phyloP scores from a whole-genome alignment of 53 echinoderm and acorn worm species.

The Patiria pectinifera region DNA sequence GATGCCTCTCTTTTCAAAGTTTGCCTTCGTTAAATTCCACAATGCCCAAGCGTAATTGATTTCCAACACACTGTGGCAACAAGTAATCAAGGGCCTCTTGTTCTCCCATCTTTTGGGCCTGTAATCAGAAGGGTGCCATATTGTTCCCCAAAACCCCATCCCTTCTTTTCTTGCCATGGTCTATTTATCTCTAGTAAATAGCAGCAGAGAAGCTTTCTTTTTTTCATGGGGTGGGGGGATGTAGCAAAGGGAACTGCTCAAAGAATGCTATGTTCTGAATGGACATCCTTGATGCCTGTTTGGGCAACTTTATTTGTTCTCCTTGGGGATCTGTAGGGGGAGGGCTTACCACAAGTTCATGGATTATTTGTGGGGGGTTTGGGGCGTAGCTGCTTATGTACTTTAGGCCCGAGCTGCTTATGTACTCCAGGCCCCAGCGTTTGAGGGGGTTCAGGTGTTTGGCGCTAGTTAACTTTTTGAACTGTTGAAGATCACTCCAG shows the following conservation, averaged over 20 bases:
- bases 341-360: neutral
- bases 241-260: no score
- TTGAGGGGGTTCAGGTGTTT: slow-evolving; percentile 3
- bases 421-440: neutral
- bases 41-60: neutral
- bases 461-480: neutral
- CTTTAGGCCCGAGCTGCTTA: neutral
- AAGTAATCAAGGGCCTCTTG: neutral
- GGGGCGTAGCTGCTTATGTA: no score
- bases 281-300: no score
- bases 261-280: no score
- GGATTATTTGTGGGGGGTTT: neutral
- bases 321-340: neutral
- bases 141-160: neutral
- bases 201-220: no score
- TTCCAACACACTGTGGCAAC: neutral
- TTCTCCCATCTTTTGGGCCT: neutral
- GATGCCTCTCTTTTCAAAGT: no score
- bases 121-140: neutral
- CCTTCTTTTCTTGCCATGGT: neutral
- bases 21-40: neutral
- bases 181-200: neutral
- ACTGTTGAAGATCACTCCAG: slow-evolving; percentile 2
- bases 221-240: no score
- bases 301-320: neutral